Base-by-base conservation (phyloP, 2,888 invertebrate genomes). In the Microctonus aethiopoides region DNA sequence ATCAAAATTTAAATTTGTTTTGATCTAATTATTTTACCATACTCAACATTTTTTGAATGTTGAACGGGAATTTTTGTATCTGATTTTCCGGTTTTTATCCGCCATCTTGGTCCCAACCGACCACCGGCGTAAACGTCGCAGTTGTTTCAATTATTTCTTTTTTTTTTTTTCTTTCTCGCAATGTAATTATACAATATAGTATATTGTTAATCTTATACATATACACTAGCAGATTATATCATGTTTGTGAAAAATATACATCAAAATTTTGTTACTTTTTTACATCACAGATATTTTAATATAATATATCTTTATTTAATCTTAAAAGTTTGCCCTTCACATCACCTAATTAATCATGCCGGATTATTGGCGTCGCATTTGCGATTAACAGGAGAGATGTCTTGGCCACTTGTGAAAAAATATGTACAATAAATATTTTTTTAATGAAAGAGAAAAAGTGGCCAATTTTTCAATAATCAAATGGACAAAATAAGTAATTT, bases 211-310 rank as follows among this genome's bases (percentile, higher is more conserved):
- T 82, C 83, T 85, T 84, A 84, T 81, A 83, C 81, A 84, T 84
- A 86, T 85, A 85, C 81, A 84, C 84, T 86, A 85, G 84, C 82
- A 84, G 86, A 81, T 85, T 86, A 86, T 82, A 83, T 86, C 84
- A 84, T 84, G 73, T 81, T 86, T 85, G 86, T 85, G 86, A 86
- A 86, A 86, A 86, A 86, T 86, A 86, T 86, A 86, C 86, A 86
- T 86, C 84, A 84, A 86, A 86, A 86, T 85, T 86, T 86, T 85
- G 85, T 86, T 86, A 85, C 82, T 85, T 86, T 83, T 85, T 84
- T 86, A 86, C 85, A 86, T 86, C 86, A 86, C 86, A 86, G 86
- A 86, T 86, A 86, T 85, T 86, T 86, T 85, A 85, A 86, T 86
- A 86, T 85, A 85, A 84, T 85, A 85, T 85, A 84, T 84, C 79